Conservation (phyloP, 2,888 invertebrate genomes). For the Hanleya hanleyi region DNA sequence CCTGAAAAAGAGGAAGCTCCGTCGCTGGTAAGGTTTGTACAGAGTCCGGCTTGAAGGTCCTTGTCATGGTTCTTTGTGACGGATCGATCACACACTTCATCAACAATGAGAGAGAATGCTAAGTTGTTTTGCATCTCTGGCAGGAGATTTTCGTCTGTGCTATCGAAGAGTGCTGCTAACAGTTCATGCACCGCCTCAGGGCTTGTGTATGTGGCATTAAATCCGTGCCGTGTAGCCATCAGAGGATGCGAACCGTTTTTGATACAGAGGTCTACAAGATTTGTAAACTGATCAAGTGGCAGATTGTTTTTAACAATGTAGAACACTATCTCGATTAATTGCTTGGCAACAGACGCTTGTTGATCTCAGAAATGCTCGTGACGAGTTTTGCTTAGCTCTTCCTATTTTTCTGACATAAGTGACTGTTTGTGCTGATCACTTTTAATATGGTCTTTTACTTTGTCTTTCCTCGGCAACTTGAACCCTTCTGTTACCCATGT, state of each 20-base stretch:
- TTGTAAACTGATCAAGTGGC: background rate
- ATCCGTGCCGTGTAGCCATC: background rate
- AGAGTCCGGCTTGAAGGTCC: background rate
- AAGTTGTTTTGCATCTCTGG: background rate
- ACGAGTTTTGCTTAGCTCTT: no score
- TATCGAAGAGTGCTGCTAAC: background rate
- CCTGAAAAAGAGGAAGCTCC: background rate
- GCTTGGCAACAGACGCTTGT: no score
- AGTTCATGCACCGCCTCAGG: background rate
- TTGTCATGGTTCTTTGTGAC: background rate
- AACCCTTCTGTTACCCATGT: no score
- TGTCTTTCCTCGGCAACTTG: no score
- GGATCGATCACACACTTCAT: background rate
- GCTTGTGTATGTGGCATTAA: background rate
- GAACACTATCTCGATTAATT: no score
- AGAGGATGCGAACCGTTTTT: background rate
- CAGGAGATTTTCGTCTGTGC: background rate
- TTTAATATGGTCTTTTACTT: no score
- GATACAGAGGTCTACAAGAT: background rate
- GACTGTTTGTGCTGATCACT: no score
- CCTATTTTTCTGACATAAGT: no score
- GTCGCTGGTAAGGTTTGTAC: background rate
- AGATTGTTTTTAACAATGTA: no score
- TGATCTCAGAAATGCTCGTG: no score
- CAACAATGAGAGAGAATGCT: background rate